phyloP scores from a whole-genome alignment of 2,888 invertebrate species.

The Uropetala carovei region DNA sequence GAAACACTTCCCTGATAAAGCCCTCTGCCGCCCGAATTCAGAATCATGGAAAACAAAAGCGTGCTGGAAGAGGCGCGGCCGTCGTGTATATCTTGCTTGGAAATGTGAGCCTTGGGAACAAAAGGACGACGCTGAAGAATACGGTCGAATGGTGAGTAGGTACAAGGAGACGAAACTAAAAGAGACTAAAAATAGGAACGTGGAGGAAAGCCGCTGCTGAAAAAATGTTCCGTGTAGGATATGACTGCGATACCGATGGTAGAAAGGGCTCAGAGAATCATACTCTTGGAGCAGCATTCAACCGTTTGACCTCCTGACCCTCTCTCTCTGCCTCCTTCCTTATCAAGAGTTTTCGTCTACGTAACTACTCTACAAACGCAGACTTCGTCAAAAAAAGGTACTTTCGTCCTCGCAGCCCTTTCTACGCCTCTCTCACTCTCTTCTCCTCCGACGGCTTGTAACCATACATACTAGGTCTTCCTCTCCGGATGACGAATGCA shows the following conservation, averaged over 20 bases:
- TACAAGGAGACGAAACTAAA: neutral
- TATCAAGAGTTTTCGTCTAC: neutral
- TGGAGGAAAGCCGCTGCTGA: neutral
- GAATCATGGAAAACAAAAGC: neutral
- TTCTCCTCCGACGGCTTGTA: neutral
- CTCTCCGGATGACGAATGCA: neutral
- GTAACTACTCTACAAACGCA: neutral
- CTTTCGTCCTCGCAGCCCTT: neutral
- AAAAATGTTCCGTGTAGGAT: neutral
- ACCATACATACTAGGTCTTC: neutral
- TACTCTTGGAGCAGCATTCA: neutral
- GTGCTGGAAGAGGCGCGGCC: neutral
- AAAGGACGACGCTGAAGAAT: neutral
- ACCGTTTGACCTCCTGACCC: conserved; percentile 24
- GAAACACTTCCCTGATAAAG: neutral
- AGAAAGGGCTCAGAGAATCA: neutral
- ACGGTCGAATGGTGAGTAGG: neutral
- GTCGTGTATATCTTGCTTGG: conserved; percentile 8
- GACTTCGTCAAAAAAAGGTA: neutral
- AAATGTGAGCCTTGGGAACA: neutral
- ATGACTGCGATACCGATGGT: neutral
- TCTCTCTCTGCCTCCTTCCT: neutral
- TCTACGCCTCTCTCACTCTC: no score
- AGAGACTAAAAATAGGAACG: neutral
- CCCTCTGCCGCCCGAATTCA: neutral